Base-by-base conservation (phyloP, 2,113 vertebrate genomes). In the Podarcis cretensis region DNA sequence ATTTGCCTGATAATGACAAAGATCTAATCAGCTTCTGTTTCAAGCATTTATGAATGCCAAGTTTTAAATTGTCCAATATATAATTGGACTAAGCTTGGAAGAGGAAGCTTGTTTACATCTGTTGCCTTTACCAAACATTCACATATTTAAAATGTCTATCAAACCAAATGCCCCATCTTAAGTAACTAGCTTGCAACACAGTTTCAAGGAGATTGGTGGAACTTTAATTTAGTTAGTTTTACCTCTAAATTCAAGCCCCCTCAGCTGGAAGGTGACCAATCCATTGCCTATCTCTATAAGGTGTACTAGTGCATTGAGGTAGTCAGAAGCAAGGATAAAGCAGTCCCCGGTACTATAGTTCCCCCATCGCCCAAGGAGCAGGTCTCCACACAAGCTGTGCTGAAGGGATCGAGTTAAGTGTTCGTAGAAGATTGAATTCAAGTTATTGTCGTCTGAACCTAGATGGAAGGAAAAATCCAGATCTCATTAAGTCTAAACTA, bases 381-480 rank as follows among this genome's bases (percentile, higher is more conserved):
- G 94, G 69, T 98, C 98, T 76, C 98, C 98, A 95, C 98, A 98
- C 1, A 98, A 95, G 92, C 98, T 98, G 91, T 98, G 98, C 92
- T 98, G 98, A 75, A 98, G 96, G 40, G 98, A 98, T 90, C 98
- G 97, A 1, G 98, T 98, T 95, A 98, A 96, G 95, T 98, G 98
- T 92, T 98, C 98, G 87, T 98, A 98, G 94, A 98, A 98, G 93
- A 98, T 98, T 63, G 98, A 98, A 97, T 98, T 98, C 93, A 98
- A 96, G 89, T 98, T 98, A 93, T 98, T 98, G 94, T 98, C 98
- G 95, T 98, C 98, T 80, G 98, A 98, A 90, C 98, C 98, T 98
- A 76, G 30, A 63, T 27, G 91, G 63, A 37, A n/a, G 43, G 81
- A 93, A 74, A 89, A 81, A 35, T 82, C 87, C 57, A 89, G 89